phyloP scores from a whole-genome alignment of 2,797 vertebrate species.

The Eidolon dupreanum region DNA sequence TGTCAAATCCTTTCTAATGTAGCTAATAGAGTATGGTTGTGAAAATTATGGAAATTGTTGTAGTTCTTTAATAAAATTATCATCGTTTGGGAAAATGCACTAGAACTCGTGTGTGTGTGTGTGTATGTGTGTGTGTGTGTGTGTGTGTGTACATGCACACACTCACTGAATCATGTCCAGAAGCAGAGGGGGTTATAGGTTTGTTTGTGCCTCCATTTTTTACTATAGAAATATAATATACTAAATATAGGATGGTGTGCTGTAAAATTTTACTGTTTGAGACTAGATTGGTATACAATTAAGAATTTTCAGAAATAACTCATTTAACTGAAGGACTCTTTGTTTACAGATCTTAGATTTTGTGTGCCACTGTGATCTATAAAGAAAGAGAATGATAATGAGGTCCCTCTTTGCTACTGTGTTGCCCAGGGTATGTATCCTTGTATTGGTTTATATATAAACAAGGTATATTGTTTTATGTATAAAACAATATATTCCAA shows the following conservation, averaged over 20 bases:
- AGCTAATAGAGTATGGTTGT: conserved; percentile 93
- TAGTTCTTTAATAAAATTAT: conserved; percentile 84
- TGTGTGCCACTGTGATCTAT: conserved; percentile 83
- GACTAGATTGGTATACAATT: conserved; percentile 73
- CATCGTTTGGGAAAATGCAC: conserved; percentile 82
- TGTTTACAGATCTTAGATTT: conserved; percentile 86
- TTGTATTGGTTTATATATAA: background rate
- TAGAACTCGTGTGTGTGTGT: conserved; percentile 76
- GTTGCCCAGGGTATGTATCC: background rate
- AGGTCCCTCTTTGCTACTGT: background rate
- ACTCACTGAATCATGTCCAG: conserved; percentile 60
- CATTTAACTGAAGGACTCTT: conserved; percentile 84
- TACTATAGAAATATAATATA: conserved; percentile 85
- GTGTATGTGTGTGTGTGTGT: background rate
- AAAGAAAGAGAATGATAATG: conserved; percentile 71
- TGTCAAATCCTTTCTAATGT: conserved; percentile 93
- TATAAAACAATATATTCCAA: background rate
- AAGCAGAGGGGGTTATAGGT: conserved; percentile 83
- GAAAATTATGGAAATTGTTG: conserved; percentile 81
- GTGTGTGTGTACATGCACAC: background rate
- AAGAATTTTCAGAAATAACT: conserved; percentile 80
- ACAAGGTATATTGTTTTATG: background rate
- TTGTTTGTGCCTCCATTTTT: conserved; percentile 87
- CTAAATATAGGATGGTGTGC: conserved; percentile 81
- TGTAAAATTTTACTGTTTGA: conserved; percentile 77